Evolutionary conservation across 1,140 invertebrate genomes (phyloP), one percentile per base, ranked within the genome.

Genomic region (Anastrepha obliqua): DNA sequence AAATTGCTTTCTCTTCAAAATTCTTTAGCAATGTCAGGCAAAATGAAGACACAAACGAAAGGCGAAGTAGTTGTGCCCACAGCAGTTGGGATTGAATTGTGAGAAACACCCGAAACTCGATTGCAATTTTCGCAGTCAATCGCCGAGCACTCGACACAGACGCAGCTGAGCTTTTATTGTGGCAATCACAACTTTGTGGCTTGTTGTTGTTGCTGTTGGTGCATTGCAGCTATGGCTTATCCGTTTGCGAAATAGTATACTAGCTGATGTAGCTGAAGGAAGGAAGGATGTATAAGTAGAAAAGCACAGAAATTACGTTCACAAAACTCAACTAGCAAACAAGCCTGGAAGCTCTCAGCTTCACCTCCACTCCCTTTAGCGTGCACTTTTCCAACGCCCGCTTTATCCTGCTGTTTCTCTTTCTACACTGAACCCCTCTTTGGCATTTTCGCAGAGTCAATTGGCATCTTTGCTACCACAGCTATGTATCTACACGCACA

Each of bases 21-120:
- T 17, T 55, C 47, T 81, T 55, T 29, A 29, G 17, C 8, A 55
- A 0, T 8, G 2, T 55, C 47, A 55, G 20, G 47, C 2, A 20
- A 20, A 20, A 81, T 55, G 47, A 78, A 81, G 17, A 67, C 4
- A 7, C 64, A 29, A 67, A 29, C n/a, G n/a, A 39, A 6, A 20
- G 55, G n/a, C 44, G 47, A 81, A 55, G n/a, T 3, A 20, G 7
- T 11, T 55, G 47, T 15, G 44, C n/a, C 51, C 8, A 29, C 17
- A n/a, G 29, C 8, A 55, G 47, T 55, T 67, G n/a, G 13, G 47
- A 20, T 81, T 55, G 6, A 81, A 81, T 81, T 81, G 74, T 29
- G 74, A 11, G 74, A 81, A 51, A 55, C 74, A 81, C 74, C 74
- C 74, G 20, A 81, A 81, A 81, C 8, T 81, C 74, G n/a, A 81